These are phyloP conservation scores for Paramacrobiotus metropolitanus DNA, from an alignment of 1,140 invertebrate genomes.

Conservation along the genomic window DNA sequence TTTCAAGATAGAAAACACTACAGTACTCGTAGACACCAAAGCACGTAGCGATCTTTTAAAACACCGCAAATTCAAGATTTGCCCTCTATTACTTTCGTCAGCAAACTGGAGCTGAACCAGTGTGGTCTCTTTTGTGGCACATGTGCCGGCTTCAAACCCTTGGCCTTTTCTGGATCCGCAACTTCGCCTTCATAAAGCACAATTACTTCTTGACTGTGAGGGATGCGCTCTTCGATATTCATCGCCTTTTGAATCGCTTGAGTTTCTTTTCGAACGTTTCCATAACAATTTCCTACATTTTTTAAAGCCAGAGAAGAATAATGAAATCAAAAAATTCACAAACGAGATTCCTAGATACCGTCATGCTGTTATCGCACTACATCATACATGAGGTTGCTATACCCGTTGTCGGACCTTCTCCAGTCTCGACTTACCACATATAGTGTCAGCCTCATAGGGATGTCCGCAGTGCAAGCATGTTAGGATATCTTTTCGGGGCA, in stretches of 20 bases:
- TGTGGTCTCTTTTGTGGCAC: constrained; percentile 41
- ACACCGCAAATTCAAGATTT: no score
- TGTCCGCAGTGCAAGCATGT: constrained; percentile 54
- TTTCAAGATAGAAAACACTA: no score
- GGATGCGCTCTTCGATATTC: constrained; percentile 33
- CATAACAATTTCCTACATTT: constrained; percentile 48
- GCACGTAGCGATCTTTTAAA: no score
- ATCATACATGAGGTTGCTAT: no score
- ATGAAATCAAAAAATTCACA: no score
- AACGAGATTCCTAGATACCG: no score
- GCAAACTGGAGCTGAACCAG: constrained; percentile 55
- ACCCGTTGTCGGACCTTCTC: constrained; percentile 22
- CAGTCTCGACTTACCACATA: constrained; percentile 44
- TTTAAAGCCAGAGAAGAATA: no score
- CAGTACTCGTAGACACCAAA: no score
- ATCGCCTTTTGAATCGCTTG: constrained; percentile 47
- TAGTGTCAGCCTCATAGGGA: constrained; percentile 40
- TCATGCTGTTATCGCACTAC: no score
- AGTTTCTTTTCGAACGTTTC: constrained; percentile 50
- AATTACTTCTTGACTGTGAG: constrained; percentile 55
- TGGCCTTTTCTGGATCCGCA: constrained; percentile 21
- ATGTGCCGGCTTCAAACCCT: constrained; percentile 43
- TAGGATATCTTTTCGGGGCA: constrained; percentile 38
- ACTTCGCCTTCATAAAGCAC: constrained; percentile 58
- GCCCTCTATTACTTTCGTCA: constrained; percentile 41